Evolutionary conservation across 1,140 invertebrate genomes (phyloP).

Genomic region (Formica selysi): DNA sequence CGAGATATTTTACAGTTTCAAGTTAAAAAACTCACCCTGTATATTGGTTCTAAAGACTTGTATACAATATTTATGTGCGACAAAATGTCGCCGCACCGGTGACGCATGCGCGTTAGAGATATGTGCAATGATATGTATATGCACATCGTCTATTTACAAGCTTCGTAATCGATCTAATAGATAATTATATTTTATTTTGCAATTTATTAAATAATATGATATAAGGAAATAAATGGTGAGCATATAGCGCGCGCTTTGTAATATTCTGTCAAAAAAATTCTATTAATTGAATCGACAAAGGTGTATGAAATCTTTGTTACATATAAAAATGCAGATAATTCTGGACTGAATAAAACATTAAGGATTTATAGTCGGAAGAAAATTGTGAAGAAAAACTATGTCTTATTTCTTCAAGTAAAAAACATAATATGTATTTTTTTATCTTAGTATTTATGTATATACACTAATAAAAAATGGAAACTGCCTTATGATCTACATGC

Average conservation of each 20-base stretch:
- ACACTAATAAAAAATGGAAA: slow-evolving; percentile 72
- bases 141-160: too few relatives aligned
- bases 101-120: too few relatives aligned
- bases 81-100: too few relatives aligned
- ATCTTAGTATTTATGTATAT: slow-evolving; percentile 72
- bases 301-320: not conserved
- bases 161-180: too few relatives aligned
- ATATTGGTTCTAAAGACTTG: too few relatives aligned
- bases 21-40: too few relatives aligned
- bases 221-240: not conserved
- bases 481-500: slow-evolving; percentile 64
- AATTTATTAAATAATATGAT: too few relatives aligned
- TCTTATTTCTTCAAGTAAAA: slow-evolving; percentile 67
- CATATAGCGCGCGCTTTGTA: not conserved
- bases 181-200: too few relatives aligned
- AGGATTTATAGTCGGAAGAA: not conserved
- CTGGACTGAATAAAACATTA: not conserved
- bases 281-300: too few relatives aligned
- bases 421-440: slow-evolving; percentile 75
- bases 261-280: not conserved
- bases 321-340: not conserved
- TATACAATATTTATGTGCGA: too few relatives aligned
- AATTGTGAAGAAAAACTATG: not conserved
- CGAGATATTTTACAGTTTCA: too few relatives aligned
- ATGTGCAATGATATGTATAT: too few relatives aligned